Conservation (phyloP, 2,888 invertebrate genomes). For the Orchesella flavescens region DNA sequence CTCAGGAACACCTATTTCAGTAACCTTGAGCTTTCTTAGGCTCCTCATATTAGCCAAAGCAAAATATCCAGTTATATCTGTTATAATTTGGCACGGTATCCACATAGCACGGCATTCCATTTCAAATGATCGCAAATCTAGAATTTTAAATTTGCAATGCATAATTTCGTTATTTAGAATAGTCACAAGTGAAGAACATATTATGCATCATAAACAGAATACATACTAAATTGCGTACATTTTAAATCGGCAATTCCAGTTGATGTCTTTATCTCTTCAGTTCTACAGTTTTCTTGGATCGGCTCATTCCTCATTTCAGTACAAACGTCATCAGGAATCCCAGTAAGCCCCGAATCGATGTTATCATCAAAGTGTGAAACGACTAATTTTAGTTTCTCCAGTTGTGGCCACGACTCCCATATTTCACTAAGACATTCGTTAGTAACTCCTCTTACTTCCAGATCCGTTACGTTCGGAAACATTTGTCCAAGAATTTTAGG, state of each 20-base stretch:
- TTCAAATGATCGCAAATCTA: conserved; percentile 55
- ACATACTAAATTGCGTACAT: not conserved
- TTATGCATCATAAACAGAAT: no score
- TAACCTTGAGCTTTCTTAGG: conserved; percentile 60
- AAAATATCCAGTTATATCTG: conserved; percentile 68
- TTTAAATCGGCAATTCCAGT: conserved; percentile 54
- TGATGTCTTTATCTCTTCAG: conserved; percentile 43
- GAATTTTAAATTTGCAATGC: not conserved
- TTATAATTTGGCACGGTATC: conserved; percentile 64
- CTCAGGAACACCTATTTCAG: conserved; percentile 65
- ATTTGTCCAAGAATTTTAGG: conserved; percentile 43
- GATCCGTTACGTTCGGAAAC: conserved; percentile 63
- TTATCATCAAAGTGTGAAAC: conserved; percentile 65
- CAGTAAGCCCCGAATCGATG: conserved; percentile 67
- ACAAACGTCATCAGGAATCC: conserved; percentile 55
- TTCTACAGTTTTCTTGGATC: conserved; percentile 11
- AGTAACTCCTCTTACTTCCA: conserved; percentile 61
- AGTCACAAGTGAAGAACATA: conserved; percentile 2
- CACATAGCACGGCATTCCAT: conserved; percentile 64
- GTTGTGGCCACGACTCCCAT: conserved; percentile 63
- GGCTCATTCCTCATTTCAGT: conserved; percentile 26
- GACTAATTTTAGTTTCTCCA: conserved; percentile 55
- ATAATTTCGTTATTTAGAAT: no score
- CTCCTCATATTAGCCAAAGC: conserved; percentile 62
- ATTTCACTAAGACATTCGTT: conserved; percentile 61